These are phyloP conservation scores for Arremon aurantiirostris DNA, from an alignment of 2,797 vertebrate genomes.

Conservation along the genomic window DNA sequence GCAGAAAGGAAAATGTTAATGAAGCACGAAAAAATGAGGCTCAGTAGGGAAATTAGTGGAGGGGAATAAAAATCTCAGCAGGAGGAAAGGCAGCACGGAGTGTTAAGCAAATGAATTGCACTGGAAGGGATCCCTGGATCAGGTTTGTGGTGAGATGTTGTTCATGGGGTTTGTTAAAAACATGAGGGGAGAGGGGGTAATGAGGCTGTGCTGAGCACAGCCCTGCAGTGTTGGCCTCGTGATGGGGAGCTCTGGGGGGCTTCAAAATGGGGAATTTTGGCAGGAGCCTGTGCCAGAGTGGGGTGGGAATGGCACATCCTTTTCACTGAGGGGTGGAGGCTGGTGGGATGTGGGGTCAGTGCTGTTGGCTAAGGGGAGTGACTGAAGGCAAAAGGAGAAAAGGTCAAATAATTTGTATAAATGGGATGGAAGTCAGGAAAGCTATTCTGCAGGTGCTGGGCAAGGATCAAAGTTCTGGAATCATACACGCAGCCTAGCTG, in stretches of 20 bases:
- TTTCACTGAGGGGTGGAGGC: rapidly evolving
- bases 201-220: not conserved
- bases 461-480: not conserved
- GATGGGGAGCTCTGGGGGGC: not conserved
- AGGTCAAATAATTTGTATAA: not conserved
- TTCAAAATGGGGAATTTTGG: rapidly evolving
- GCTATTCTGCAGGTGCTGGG: not conserved
- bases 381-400: not conserved
- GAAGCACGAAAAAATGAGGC: not conserved
- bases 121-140: not conserved
- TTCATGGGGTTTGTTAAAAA: not conserved
- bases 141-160: not conserved
- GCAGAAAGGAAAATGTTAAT: not conserved
- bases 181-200: rapidly evolving
- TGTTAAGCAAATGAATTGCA: not conserved
- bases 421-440: not conserved
- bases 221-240: rapidly evolving
- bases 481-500: not conserved
- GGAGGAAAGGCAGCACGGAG: not conserved
- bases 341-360: not conserved
- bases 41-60: constrained; percentile 12
- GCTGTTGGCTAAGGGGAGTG: not conserved
- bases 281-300: not conserved
- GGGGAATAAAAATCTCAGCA: not conserved
- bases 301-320: not conserved